phyloP scores from a whole-genome alignment of 1,140 invertebrate species.

The Tyrophagus putrescentiae region DNA sequence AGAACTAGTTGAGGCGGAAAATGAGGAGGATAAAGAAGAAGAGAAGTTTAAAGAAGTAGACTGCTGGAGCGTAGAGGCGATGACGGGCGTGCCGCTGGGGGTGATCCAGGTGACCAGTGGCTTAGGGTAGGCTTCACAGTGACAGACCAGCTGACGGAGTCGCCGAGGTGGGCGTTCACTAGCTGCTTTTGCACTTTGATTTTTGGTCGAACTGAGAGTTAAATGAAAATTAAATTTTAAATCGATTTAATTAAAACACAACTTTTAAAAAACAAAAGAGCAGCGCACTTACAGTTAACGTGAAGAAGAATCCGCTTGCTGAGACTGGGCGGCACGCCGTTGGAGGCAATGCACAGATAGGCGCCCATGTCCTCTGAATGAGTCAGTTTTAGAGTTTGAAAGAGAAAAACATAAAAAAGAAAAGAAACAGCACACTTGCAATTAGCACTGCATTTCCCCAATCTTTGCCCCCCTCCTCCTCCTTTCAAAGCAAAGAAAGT shows the following conservation, averaged over 20 bases:
- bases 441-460: no score
- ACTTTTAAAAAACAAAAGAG: slow-evolving; percentile 21
- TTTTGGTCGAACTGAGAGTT: slow-evolving; percentile 52
- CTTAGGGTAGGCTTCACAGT: slow-evolving; percentile 69
- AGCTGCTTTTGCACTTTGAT: slow-evolving; percentile 67
- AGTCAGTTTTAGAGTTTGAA: not conserved
- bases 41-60: no score
- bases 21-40: no score
- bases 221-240: not conserved
- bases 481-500: not conserved
- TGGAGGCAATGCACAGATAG: slow-evolving; percentile 65
- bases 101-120: slow-evolving; percentile 69
- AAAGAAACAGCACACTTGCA: no score
- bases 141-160: slow-evolving; percentile 61
- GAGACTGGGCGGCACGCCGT: slow-evolving; percentile 54
- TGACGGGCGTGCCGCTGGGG: not conserved
- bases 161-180: slow-evolving; percentile 57
- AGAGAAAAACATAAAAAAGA: no score
- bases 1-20: not conserved
- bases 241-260: not conserved
- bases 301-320: slow-evolving; percentile 57
- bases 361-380: slow-evolving; percentile 23
- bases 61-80: not conserved
- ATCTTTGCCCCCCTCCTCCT: no score
- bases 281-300: slow-evolving; percentile 57